Evolutionary conservation across 1,140 invertebrate genomes (phyloP).

Genomic region (Zaprionus taronus): DNA sequence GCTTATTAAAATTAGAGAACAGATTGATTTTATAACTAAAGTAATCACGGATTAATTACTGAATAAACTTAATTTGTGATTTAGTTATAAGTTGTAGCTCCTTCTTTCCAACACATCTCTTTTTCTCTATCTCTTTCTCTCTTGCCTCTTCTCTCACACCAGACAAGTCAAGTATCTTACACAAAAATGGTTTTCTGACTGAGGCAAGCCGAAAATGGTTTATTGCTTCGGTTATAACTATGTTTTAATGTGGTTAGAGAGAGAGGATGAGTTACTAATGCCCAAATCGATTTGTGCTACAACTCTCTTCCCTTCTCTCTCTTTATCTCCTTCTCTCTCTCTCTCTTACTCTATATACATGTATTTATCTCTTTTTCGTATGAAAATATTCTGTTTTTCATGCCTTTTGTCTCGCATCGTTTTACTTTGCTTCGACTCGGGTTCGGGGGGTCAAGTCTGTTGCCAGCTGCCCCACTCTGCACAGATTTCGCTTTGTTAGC

Average conservation of each 20-base stretch:
- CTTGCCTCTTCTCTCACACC: neutral
- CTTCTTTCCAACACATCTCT: neutral
- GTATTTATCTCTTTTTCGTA: neutral
- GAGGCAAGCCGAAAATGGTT: neutral
- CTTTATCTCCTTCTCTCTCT: neutral
- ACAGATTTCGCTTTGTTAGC: conserved; percentile 54
- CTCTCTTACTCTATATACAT: neutral
- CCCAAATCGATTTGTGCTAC: conserved; percentile 7
- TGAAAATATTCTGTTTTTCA: conserved; percentile 3
- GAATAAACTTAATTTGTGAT: no score
- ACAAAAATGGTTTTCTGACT: neutral
- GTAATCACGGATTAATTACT: no score
- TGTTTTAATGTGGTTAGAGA: neutral
- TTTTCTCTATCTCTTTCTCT: neutral
- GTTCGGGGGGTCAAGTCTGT: conserved; percentile 1
- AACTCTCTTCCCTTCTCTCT: neutral
- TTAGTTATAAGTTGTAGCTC: no score
- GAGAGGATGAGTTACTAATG: conserved; percentile 1
- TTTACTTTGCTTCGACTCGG: neutral
- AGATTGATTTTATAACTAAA: no score
- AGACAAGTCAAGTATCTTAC: neutral
- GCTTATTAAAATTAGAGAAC: no score
- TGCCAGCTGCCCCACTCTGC: conserved; percentile 27
- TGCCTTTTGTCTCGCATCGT: conserved; percentile 6
- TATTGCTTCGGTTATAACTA: conserved; percentile 2